Conservation (phyloP, 2,113 vertebrate species). For the Caranx melampygus region DNA sequence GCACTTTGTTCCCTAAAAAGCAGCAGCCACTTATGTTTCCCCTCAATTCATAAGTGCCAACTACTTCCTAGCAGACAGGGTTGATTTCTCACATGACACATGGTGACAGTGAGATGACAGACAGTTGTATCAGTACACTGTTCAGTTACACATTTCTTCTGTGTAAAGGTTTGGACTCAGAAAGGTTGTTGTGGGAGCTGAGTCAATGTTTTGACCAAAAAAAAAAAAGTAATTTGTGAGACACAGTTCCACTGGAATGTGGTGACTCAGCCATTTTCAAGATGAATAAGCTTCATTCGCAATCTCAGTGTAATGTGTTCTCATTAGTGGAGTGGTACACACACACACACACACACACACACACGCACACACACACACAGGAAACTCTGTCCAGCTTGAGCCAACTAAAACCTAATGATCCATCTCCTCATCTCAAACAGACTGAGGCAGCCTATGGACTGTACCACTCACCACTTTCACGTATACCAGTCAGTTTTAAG, state of each 20-base stretch:
- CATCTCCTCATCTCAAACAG: slow-evolving; percentile 6
- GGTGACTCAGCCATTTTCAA: slow-evolving; percentile 28
- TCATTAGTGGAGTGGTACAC: background rate
- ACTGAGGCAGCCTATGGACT: slow-evolving; percentile 8
- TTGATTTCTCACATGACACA: background rate
- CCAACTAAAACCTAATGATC: slow-evolving; percentile 31
- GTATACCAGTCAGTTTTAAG: background rate
- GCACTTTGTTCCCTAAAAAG: too few species aligned
- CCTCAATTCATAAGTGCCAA: background rate
- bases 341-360: too few species aligned
- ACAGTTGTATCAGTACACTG: background rate
- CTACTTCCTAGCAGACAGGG: background rate
- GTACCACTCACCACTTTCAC: background rate
- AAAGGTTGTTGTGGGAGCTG: background rate
- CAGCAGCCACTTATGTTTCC: too few species aligned
- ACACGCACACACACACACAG: too few species aligned
- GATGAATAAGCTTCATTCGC: slow-evolving; percentile 15
- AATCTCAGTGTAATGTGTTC: slow-evolving; percentile 17
- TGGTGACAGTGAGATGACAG: background rate
- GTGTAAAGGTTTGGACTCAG: background rate
- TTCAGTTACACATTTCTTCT: background rate
- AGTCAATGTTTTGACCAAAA: background rate
- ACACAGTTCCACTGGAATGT: background rate
- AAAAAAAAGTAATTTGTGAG: background rate
- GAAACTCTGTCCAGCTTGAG: background rate